Base-by-base conservation (phyloP, 2,888 invertebrate species). In the Charanyca ferruginea region DNA sequence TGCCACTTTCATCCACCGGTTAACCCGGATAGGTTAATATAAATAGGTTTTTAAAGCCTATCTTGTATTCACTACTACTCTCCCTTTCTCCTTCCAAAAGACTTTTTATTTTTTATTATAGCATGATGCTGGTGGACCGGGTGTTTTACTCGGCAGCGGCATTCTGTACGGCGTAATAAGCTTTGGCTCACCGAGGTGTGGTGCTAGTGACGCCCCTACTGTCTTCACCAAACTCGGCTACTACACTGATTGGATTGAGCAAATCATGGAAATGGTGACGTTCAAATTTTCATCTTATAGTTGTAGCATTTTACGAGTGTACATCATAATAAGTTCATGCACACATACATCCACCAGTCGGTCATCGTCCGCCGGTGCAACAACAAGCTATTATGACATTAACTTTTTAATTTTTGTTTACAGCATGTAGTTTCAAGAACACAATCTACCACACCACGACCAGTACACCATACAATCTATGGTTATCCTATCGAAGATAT, bases 181-280 rank as follows among this genome's bases (percentile, higher is more conserved):
- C 73, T 91, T 87, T 62, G 89, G 88, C 0, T 80, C 90, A 1
- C 79, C 86, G 0, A 35, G 63, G 2, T 91, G 91, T 54, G 90
- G 90, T 0, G 63, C 77, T 11, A 53, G 61, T 3, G 81, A 85
- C 25, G 71, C 86, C 0, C 91, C 91, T 1, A 90, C 90, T 0
- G 91, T 91, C 22, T 89, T 90, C 71, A 90, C 87, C 1, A 87
- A 84, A 53, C 45, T 91, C 1, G 86, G 85, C 0, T 66, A 54
- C 59, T 89, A 89, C 62, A 22, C 67, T 0, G 48, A 83, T 0
- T 91, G 91, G 91, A 87, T 91, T n/a, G 77, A 86, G 7, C 58
- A 60, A 3, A 66, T 89, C 8, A 53, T 87, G 11, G 53, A 69
- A 3, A 61, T 67, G 83, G 90, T 89, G 74, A 53, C n/a, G 6